Evolutionary conservation across 2,888 invertebrate genomes (phyloP), one percentile per base, ranked within the genome.

Genomic region (Melanotus villosus): DNA sequence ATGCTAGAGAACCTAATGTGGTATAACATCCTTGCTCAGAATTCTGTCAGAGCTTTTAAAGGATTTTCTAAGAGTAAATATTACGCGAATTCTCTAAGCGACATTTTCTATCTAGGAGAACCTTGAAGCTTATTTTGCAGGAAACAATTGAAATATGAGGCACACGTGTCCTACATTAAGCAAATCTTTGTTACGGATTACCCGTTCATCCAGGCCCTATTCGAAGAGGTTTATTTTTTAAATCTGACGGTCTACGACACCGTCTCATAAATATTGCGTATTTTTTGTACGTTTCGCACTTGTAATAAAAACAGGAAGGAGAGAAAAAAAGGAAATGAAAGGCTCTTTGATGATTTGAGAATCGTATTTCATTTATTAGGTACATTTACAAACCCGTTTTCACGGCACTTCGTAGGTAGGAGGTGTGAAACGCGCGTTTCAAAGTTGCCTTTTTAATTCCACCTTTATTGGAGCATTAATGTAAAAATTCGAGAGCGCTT

Each of bases 261-360:
- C 18, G 19, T 12, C 3, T n/a, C 16, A 26, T 52, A 32, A 32
- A 52, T 9, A 52, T 52, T 52, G 32, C 26, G 23, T 9, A 52
- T 52, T 52, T 52, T 30, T 18, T 52, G 52, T 52, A 10, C 32
- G 32, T 52, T 52, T 34, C 52, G 52, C 52, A 52, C 52, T 47
- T 52, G 52, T 18, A 52, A 52, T 52, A 52, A 52, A 47, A 52
- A 32, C 52, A 52, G 52, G 52, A 52, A 52, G 52, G 52, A 52
- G 9, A 32, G 19, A 16, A 12, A 16, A 14, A 52, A 52, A 18
- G 16, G 52, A 16, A 52, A 52, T 32, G 30, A 32, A 52, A 52
- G 32, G 32, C 52, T 52, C 52, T 52, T 52, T 52, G 52, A 52
- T 23, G 52, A 52, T 32, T 23, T 52, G 47, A 52, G 52, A 14